These are phyloP conservation scores for Rhabditoides inermis DNA, from an alignment of 2,888 invertebrate genomes.

Conservation along the genomic window DNA sequence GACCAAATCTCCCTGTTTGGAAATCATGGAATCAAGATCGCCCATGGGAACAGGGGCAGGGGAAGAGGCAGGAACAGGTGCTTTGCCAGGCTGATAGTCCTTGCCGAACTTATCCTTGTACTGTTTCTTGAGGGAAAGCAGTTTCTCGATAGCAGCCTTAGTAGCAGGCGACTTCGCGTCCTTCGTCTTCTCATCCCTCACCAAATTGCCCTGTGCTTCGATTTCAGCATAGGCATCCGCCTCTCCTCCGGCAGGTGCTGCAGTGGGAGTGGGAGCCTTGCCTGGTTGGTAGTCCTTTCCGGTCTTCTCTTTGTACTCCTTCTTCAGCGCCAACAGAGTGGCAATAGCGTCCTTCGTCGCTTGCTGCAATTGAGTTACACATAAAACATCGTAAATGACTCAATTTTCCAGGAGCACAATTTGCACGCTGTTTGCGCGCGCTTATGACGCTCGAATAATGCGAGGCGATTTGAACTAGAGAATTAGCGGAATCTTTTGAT, in stretches of 20 bases:
- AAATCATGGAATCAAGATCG: slow-evolving; percentile 5
- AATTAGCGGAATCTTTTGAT: no score
- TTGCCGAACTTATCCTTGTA: slow-evolving; percentile 66
- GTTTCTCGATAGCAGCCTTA: slow-evolving; percentile 60
- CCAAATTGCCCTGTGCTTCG: slow-evolving; percentile 65
- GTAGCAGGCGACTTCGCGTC: slow-evolving; percentile 56
- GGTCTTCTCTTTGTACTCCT: slow-evolving; percentile 67
- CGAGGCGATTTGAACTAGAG: no score
- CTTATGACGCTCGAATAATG: not conserved
- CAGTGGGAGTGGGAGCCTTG: no score
- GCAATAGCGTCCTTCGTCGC: slow-evolving; percentile 61
- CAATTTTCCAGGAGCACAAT: no score
- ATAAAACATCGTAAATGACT: not conserved
- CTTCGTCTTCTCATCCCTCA: slow-evolving; percentile 63
- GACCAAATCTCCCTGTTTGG: slow-evolving; percentile 63
- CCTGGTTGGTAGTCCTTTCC: slow-evolving; percentile 56
- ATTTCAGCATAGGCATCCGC: no score
- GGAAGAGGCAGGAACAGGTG: slow-evolving; percentile 8
- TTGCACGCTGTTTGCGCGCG: no score
- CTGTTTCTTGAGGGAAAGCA: slow-evolving; percentile 68
- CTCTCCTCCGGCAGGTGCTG: no score
- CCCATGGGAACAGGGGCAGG: slow-evolving; percentile 9
- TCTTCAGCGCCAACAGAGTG: slow-evolving; percentile 66
- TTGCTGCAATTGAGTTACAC: slow-evolving; percentile 20
- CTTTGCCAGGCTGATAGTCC: slow-evolving; percentile 14